phyloP scores from a whole-genome alignment of 2,888 invertebrate species.

The Drosophila cyrtoloma region DNA sequence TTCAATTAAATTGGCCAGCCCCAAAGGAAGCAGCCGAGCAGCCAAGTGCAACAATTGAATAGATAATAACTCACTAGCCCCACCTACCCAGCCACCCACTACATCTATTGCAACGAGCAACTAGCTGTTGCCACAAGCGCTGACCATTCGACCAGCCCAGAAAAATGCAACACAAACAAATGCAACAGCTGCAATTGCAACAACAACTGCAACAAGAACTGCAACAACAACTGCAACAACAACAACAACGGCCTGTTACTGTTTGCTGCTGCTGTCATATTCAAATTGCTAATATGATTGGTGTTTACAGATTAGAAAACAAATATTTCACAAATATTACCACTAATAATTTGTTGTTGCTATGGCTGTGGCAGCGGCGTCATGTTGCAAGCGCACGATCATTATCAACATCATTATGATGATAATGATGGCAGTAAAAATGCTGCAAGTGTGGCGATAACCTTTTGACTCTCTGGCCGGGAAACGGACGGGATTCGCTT shows the following conservation, averaged over 20 bases:
- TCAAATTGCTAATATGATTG: slow-evolving; percentile 85
- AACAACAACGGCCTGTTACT: slow-evolving; percentile 68
- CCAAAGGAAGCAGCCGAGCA: slow-evolving; percentile 56
- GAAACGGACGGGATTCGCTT: slow-evolving; percentile 26
- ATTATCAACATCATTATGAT: slow-evolving; percentile 49
- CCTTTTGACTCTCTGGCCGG: slow-evolving; percentile 81
- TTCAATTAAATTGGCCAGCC: slow-evolving; percentile 78
- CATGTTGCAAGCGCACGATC: slow-evolving; percentile 55
- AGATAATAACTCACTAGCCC: slow-evolving; percentile 84
- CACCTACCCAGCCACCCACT: slow-evolving; percentile 77
- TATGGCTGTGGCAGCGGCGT: slow-evolving; percentile 39
- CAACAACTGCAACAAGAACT: slow-evolving; percentile 15
- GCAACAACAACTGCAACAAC: slow-evolving; percentile 33
- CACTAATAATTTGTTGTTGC: slow-evolving; percentile 75
- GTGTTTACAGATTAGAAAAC: slow-evolving; percentile 85
- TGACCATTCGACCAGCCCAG: slow-evolving; percentile 68
- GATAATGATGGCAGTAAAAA: slow-evolving; percentile 66
- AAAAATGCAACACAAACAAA: slow-evolving; percentile 31
- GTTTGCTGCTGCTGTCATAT: slow-evolving; percentile 81
- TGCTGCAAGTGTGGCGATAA: slow-evolving; percentile 82
- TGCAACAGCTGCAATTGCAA: slow-evolving; percentile 6
- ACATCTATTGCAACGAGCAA: slow-evolving; percentile 45
- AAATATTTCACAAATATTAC: slow-evolving; percentile 84
- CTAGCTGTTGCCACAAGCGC: slow-evolving; percentile 52
- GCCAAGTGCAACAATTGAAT: slow-evolving; percentile 83